Percentiles rank a stretch among this genome's conserved stretches.
phyloP scores from a whole-genome alignment of 2,888 invertebrate species.

The Andrena chrysosceles region DNA sequence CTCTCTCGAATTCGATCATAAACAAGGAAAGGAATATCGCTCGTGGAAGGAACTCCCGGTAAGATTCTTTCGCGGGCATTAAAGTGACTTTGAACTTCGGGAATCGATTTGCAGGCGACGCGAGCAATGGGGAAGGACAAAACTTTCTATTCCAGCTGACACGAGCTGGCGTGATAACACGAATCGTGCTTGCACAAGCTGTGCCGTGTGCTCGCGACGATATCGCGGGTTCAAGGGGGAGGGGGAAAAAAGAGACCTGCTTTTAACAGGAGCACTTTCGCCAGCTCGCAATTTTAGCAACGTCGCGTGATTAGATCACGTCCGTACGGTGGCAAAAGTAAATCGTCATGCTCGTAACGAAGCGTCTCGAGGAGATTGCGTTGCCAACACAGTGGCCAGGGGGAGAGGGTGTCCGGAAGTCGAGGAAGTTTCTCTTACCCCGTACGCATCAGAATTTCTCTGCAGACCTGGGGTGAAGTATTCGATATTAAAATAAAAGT shows the following conservation, averaged over 20 bases:
- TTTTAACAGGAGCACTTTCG: background rate
- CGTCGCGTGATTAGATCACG: conserved; percentile 12
- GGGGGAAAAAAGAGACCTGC: background rate
- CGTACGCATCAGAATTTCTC: background rate
- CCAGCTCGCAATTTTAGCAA: background rate
- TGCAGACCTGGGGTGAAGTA: background rate
- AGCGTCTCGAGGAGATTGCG: background rate
- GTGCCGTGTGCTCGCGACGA: background rate
- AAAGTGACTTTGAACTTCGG: too few relatives aligned
- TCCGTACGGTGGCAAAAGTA: background rate
- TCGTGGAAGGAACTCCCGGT: too few relatives aligned
- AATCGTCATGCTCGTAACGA: conserved; percentile 20
- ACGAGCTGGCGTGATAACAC: conserved; percentile 6
- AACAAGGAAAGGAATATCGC: too few relatives aligned
- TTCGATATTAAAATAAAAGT: background rate
- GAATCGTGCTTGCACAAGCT: conserved; percentile 1
- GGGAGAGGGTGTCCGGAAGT: background rate
- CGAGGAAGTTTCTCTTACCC: background rate
- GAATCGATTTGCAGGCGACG: background rate
- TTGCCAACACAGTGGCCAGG: background rate
- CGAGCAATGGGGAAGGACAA: background rate
- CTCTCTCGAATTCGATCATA: too few relatives aligned
- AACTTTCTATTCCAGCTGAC: background rate
- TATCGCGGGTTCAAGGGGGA: background rate
- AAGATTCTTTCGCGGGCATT: too few relatives aligned